Evolutionary conservation across 64 coral and sea anemone species (phyloP).

Genomic region (Trachythela sp.): DNA sequence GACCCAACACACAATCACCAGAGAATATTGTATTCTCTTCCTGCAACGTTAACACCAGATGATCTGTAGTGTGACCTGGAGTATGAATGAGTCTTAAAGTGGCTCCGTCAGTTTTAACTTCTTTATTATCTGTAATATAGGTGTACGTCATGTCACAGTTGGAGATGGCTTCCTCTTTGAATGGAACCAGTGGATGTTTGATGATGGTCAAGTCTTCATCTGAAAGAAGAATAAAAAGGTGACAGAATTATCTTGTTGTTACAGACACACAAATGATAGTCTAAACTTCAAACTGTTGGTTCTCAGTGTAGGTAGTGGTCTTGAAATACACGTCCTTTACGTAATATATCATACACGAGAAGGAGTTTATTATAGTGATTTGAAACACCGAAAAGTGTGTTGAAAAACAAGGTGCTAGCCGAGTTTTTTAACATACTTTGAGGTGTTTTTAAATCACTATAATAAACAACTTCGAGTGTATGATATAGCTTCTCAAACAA

Average conservation of each 20-base stretch:
- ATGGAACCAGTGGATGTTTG: constrained; percentile 52
- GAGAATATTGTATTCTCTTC: constrained; percentile 91
- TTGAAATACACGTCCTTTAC: no score
- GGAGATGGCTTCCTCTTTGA: constrained; percentile 43
- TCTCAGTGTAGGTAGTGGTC: no score
- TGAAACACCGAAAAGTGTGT: no score
- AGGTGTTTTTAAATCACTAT: no score
- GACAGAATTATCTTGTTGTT: background rate
- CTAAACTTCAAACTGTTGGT: no score
- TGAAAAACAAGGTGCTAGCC: no score
- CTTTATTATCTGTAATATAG: constrained; percentile 57
- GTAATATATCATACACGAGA: no score
- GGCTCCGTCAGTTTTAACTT: constrained; percentile 65
- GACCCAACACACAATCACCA: constrained; percentile 86
- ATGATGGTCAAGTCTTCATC: constrained; percentile 44
- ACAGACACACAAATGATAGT: no score
- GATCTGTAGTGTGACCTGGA: constrained; percentile 88
- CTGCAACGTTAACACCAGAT: constrained; percentile 66
- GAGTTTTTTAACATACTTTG: no score
- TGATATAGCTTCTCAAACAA: no score
- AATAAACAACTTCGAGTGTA: no score
- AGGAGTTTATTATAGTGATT: no score
- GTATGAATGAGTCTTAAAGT: constrained; percentile 61
- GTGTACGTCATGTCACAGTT: constrained; percentile 38
- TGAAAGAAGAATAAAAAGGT: background rate